These are phyloP conservation scores for Apaloderma vittatum DNA, from an alignment of 2,113 vertebrate species.

Conservation along the genomic window DNA sequence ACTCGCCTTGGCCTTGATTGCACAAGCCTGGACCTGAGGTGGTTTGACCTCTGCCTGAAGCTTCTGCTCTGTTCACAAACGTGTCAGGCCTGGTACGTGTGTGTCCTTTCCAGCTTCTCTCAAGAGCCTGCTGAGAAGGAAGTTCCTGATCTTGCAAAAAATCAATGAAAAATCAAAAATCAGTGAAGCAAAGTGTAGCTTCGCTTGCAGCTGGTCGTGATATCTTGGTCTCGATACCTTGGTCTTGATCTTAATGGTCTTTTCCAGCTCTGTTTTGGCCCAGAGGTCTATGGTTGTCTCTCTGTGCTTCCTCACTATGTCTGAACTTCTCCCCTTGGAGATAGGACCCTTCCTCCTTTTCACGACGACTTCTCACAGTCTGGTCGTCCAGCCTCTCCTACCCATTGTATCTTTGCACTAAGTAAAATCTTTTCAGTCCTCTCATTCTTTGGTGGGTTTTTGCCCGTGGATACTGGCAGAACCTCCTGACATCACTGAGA, in stretches of 20 bases:
- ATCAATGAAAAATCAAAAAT: too few relatives aligned
- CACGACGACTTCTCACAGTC: not conserved
- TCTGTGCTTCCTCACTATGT: not conserved
- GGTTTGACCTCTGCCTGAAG: not conserved
- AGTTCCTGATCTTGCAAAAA: not conserved
- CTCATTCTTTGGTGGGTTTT: not conserved
- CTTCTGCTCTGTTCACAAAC: not conserved
- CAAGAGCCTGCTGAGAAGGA: not conserved
- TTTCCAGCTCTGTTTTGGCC: not conserved
- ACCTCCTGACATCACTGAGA: not conserved
- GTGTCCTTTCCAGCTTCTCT: not conserved
- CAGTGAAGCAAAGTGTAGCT: not conserved
- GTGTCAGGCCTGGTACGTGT: accelerated
- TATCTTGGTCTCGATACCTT: too few relatives aligned
- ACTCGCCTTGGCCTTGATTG: not conserved
- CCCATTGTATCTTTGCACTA: not conserved
- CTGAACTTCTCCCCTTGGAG: not conserved
- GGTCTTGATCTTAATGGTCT: too few relatives aligned
- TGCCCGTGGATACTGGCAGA: not conserved
- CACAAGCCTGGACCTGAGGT: not conserved
- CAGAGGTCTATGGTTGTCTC: not conserved
- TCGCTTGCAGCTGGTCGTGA: not conserved
- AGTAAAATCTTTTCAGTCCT: not conserved
- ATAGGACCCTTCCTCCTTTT: not conserved
- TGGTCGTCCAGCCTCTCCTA: not conserved